Conservation (phyloP, 2,113 vertebrate species). For the Balaeniceps rex region DNA sequence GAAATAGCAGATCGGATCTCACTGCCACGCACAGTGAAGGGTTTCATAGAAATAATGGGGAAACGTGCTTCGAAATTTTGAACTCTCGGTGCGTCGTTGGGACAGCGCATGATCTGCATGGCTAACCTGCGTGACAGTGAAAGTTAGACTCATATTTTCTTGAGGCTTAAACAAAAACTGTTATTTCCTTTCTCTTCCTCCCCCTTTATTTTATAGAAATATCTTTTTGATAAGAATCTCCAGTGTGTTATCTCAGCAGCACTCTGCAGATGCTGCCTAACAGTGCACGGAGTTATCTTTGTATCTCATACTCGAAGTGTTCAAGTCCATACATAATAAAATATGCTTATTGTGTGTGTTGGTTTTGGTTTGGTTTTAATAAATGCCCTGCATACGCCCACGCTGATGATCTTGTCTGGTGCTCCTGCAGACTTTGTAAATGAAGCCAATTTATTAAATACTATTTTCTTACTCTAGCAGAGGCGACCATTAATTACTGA, state of each 20-base stretch:
- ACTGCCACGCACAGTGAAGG: neutral
- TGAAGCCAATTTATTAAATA: constrained; percentile 13
- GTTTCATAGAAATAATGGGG: neutral
- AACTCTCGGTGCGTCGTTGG: neutral
- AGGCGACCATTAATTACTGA: constrained; percentile 20
- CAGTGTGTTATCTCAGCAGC: neutral
- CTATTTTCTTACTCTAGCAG: constrained; percentile 18
- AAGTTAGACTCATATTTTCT: neutral
- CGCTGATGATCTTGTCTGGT: neutral
- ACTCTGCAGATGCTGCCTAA: neutral
- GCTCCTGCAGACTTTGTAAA: constrained; percentile 33
- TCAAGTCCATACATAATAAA: constrained; percentile 34
- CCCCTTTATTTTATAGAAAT: neutral
- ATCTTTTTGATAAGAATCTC: neutral
- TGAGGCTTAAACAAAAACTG: neutral
- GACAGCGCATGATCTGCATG: neutral
- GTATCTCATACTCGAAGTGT: neutral
- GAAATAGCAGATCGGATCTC: neutral
- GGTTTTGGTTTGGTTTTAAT: constrained; percentile 47
- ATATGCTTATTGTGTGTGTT: neutral
- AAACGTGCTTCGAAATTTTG: neutral
- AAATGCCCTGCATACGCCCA: constrained; percentile 8
- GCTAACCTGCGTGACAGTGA: neutral
- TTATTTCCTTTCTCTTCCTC: neutral
- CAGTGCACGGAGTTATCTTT: neutral